phyloP scores from a whole-genome alignment of 1,140 invertebrate genomes.

The Dysdera silvatica region DNA sequence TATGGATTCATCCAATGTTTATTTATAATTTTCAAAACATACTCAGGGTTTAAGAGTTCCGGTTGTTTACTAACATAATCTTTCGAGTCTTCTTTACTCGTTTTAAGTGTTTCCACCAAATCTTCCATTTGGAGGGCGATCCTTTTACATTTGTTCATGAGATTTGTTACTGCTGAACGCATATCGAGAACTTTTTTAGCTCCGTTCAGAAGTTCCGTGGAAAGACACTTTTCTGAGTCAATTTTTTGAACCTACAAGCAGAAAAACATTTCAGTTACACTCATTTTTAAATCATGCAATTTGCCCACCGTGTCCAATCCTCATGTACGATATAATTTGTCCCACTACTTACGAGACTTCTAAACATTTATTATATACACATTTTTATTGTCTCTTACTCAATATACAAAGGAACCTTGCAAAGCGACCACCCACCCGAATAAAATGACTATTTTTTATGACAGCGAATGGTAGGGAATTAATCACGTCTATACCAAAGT shows the following conservation, averaged over 20 bases:
- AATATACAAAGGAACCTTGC: no score
- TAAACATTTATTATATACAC: no score
- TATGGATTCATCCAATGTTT: not conserved
- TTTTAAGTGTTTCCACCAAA: slow-evolving; percentile 43
- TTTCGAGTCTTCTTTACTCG: slow-evolving; percentile 30
- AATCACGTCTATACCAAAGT: no score
- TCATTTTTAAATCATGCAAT: not conserved
- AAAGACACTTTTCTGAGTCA: slow-evolving; percentile 39
- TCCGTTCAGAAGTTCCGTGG: slow-evolving; percentile 44
- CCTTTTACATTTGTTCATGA: slow-evolving; percentile 49
- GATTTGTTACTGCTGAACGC: slow-evolving; percentile 43
- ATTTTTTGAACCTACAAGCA: slow-evolving; percentile 43
- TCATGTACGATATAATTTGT: no score
- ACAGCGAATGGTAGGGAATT: no score
- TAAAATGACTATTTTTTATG: no score
- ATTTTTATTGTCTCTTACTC: no score
- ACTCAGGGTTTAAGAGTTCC: slow-evolving; percentile 41
- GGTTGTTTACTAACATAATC: slow-evolving; percentile 46
- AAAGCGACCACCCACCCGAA: no score
- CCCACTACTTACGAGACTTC: no score
- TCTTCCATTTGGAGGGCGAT: slow-evolving; percentile 46
- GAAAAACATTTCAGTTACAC: slow-evolving; percentile 13
- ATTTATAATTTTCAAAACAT: slow-evolving; percentile 17
- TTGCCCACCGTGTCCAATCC: no score
- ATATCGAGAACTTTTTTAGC: slow-evolving; percentile 46